phyloP scores from a whole-genome alignment of 2,797 vertebrate species.

The Typhlichthys eigenmanni region DNA sequence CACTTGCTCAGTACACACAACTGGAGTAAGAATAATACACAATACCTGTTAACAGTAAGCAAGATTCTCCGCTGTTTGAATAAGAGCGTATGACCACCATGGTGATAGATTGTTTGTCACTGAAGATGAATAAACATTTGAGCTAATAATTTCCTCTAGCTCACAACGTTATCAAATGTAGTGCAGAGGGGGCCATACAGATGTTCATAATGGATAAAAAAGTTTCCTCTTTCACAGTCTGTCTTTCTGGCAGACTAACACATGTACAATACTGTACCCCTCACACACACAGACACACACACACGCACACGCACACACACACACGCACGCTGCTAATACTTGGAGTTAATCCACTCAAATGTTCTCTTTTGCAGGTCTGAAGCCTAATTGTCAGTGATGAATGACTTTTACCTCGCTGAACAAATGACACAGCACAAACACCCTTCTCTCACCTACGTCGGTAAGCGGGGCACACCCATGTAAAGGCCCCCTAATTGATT shows the following conservation, averaged over 20 bases:
- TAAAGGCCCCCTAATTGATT: constrained; percentile 54
- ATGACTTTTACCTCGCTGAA: constrained; percentile 51
- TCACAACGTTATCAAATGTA: too few relatives aligned
- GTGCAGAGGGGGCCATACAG: constrained; percentile 12
- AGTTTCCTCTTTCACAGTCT: constrained; percentile 36
- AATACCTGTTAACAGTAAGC: too few relatives aligned
- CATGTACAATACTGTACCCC: neutral
- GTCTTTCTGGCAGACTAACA: constrained; percentile 31
- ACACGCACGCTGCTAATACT: constrained; percentile 38
- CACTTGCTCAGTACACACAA: too few relatives aligned
- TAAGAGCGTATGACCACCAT: too few relatives aligned
- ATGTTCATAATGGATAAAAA: constrained; percentile 20
- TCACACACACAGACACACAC: constrained; percentile 3
- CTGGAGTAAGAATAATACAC: too few relatives aligned
- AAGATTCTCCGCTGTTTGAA: too few relatives aligned
- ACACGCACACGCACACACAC: too few relatives aligned
- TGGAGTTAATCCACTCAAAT: constrained; percentile 53
- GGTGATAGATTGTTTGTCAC: too few relatives aligned
- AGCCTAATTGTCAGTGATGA: constrained; percentile 67
- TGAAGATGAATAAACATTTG: too few relatives aligned
- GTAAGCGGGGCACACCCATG: constrained; percentile 45
- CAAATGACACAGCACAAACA: constrained; percentile 51
- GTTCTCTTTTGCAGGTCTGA: constrained; percentile 53
- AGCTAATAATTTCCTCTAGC: too few relatives aligned
- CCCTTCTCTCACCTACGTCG: constrained; percentile 34